These are phyloP conservation scores for Anolis carolinensis DNA, from an alignment of 2,113 vertebrate genomes.

Conservation along the genomic window DNA sequence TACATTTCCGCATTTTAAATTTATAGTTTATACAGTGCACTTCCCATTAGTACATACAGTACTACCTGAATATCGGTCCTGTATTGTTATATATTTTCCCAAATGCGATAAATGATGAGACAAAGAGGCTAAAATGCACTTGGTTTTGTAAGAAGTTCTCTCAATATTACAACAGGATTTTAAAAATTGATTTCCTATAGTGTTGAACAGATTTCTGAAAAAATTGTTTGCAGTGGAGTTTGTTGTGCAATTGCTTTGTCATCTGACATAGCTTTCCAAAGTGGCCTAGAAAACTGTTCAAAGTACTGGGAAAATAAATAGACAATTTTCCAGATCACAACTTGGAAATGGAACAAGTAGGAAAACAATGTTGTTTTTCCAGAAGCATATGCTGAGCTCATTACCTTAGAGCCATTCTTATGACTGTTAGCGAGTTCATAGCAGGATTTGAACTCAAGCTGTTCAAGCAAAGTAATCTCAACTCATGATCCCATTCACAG, in stretches of 20 bases:
- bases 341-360: background rate
- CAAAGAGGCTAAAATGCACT: background rate
- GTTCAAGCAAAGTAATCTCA: background rate
- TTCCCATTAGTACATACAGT: background rate
- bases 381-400: background rate
- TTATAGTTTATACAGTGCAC: background rate
- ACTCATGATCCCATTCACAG: background rate
- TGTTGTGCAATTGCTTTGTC: background rate
- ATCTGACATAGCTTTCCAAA: background rate
- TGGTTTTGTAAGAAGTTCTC: background rate
- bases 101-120: background rate
- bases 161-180: background rate
- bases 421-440: background rate
- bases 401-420: background rate
- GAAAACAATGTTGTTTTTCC: background rate
- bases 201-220: background rate
- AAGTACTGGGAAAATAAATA: slow-evolving; percentile 28
- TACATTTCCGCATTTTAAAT: background rate
- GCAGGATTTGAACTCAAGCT: background rate
- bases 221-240: background rate
- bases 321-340: background rate
- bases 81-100: background rate
- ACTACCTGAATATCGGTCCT: background rate
- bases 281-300: slow-evolving; percentile 4
- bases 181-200: background rate